A percentile compares a stretch with the other conserved stretches of the same genome.
phyloP scores from a whole-genome alignment of 2,888 invertebrate species.

The Scaptomyza reducta region DNA sequence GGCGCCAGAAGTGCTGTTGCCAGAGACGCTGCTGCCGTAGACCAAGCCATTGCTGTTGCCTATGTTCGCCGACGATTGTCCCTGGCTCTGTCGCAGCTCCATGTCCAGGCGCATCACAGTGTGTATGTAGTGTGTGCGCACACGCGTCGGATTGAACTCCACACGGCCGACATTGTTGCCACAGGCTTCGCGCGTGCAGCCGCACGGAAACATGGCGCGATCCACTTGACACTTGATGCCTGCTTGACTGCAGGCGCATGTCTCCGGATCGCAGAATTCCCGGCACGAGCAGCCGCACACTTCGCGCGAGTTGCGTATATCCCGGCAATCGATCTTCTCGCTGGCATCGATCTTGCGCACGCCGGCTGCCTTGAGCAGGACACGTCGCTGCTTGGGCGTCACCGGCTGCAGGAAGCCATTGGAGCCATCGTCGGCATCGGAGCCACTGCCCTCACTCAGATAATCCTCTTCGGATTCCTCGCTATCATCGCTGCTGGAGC shows the following conservation, averaged over 20 bases:
- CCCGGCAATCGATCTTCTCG: slow-evolving; percentile 97
- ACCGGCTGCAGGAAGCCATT: slow-evolving; percentile 97
- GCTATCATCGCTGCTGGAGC: slow-evolving; percentile 90
- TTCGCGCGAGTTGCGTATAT: slow-evolving; percentile 95
- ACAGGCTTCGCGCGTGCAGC: slow-evolving; percentile 97
- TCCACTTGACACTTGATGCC: slow-evolving; percentile 98
- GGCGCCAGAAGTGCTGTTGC: slow-evolving; percentile 17
- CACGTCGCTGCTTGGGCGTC: slow-evolving; percentile 94
- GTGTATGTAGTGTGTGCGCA: slow-evolving; percentile 98
- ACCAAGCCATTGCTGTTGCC: slow-evolving; percentile 24
- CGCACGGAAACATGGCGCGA: slow-evolving; percentile 97
- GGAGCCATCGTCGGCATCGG: slow-evolving; percentile 94
- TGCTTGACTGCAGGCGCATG: slow-evolving; percentile 96
- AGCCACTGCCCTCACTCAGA: slow-evolving; percentile 90
- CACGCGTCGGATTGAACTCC: slow-evolving; percentile 97
- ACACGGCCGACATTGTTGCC: slow-evolving; percentile 96
- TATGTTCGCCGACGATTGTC: slow-evolving; percentile 71
- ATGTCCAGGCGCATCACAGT: slow-evolving; percentile 96
- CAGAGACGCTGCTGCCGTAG: slow-evolving; percentile 27
- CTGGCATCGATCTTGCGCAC: slow-evolving; percentile 95
- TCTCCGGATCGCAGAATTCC: slow-evolving; percentile 97
- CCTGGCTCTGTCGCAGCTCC: slow-evolving; percentile 87
- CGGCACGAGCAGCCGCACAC: slow-evolving; percentile 97
- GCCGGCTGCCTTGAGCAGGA: slow-evolving; percentile 95
- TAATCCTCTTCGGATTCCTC: slow-evolving; percentile 91